These are phyloP conservation scores for Heliornis fulica DNA, from an alignment of 2,113 vertebrate species.

Conservation along the genomic window DNA sequence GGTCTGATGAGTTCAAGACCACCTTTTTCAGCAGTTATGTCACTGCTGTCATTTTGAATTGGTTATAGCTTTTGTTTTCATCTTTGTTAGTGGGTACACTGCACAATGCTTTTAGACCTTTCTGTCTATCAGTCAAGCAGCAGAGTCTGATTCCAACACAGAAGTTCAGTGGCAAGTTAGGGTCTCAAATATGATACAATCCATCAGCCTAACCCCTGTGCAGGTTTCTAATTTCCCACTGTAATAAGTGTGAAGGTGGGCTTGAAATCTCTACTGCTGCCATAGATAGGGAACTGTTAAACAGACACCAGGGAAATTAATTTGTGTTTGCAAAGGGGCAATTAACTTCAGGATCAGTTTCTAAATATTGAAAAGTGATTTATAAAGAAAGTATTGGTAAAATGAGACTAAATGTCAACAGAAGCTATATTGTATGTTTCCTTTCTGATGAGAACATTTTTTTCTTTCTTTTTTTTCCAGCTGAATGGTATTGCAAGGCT, in stretches of 20 bases:
- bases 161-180: not conserved
- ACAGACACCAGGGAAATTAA: not conserved
- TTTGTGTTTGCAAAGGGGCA: not conserved
- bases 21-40: rapidly evolving
- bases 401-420: not conserved
- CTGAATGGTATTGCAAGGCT: not conserved
- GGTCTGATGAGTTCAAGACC: not conserved
- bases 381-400: not conserved
- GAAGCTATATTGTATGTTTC: not conserved
- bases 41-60: not conserved
- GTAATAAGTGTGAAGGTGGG: not conserved
- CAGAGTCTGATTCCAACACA: not conserved
- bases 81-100: not conserved
- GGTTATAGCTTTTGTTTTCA: not conserved
- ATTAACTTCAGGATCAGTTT: not conserved
- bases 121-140: not conserved
- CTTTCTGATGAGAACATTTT: not conserved
- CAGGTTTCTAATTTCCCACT: not conserved
- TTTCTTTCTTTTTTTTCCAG: not conserved
- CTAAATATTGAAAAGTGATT: not conserved
- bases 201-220: not conserved
- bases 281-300: not conserved
- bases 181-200: not conserved
- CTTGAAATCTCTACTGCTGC: not conserved
- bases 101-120: not conserved